Conservation (phyloP, 1,140 invertebrate genomes). For the Lanistes nyassanus region DNA sequence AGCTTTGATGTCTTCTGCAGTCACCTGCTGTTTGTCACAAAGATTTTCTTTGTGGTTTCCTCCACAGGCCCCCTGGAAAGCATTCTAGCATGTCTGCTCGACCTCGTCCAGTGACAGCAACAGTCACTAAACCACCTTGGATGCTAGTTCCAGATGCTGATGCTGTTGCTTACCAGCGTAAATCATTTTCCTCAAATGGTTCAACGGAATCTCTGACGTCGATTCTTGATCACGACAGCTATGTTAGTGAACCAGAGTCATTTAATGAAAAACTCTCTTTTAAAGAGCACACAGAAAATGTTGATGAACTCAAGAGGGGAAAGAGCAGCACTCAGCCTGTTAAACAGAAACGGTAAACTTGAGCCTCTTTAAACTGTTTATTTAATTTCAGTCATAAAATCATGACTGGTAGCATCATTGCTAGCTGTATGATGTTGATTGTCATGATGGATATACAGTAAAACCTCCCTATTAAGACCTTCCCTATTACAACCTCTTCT, state of each 20-base stretch:
- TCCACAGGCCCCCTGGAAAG: no score
- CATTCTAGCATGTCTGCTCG: conserved; percentile 25
- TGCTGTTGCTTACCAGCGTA: conserved; percentile 23
- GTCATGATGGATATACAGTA: no score
- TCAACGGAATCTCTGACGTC: conserved; percentile 58
- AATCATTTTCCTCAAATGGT: conserved; percentile 52
- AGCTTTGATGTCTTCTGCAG: no score
- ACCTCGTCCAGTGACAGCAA: conserved; percentile 58
- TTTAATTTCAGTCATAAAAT: neutral
- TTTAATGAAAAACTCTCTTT: neutral
- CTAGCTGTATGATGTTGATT: no score
- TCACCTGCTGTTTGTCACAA: no score
- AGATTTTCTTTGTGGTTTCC: no score
- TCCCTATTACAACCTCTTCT: no score
- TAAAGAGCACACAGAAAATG: neutral
- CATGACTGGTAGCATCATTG: no score
- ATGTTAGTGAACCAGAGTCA: conserved; percentile 42
- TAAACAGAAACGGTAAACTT: neutral
- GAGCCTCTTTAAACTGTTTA: neutral
- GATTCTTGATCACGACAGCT: conserved; percentile 59
- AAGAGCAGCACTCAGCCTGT: neutral
- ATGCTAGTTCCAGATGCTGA: conserved; percentile 36
- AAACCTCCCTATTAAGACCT: no score
- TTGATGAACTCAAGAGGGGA: neutral
- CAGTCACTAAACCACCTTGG: conserved; percentile 55